A percentile compares a stretch with the other conserved stretches of the same genome.
phyloP scores from a whole-genome alignment of 2,888 invertebrate genomes.

The Drosophila lutescens region DNA sequence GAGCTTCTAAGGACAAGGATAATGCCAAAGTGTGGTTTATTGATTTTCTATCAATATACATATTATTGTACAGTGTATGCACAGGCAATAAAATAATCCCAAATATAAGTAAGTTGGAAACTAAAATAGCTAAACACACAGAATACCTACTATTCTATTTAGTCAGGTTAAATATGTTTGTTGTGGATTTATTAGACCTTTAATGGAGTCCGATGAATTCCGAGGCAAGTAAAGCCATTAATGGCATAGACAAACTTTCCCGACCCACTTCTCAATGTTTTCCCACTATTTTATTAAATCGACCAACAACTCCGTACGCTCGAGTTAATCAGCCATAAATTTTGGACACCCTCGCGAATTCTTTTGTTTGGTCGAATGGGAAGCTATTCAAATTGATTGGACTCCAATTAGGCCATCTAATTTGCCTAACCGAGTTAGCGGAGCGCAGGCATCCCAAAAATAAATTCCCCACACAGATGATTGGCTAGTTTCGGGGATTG shows the following conservation, averaged over 20 bases:
- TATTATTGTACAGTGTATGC: no score
- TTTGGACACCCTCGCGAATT: slow-evolving; percentile 21
- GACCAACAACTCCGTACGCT: slow-evolving; percentile 6
- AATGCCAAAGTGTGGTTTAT: neutral
- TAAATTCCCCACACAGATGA: slow-evolving; percentile 50
- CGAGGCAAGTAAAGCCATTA: neutral
- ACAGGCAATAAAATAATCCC: neutral
- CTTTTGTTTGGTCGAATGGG: slow-evolving; percentile 46
- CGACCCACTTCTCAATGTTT: neutral
- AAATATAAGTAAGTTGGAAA: neutral
- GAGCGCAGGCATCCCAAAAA: slow-evolving; percentile 40
- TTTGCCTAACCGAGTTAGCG: slow-evolving; percentile 68
- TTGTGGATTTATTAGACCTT: neutral
- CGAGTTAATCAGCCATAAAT: slow-evolving; percentile 44
- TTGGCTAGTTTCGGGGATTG: neutral
- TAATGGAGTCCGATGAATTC: neutral
- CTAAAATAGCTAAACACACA: neutral
- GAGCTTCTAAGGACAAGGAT: neutral
- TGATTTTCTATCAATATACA: neutral
- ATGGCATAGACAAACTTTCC: neutral
- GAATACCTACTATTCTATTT: neutral
- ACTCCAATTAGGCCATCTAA: slow-evolving; percentile 76
- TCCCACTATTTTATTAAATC: slow-evolving; percentile 10
- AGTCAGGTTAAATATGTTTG: neutral
- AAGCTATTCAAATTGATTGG: slow-evolving; percentile 71